Evolutionary conservation across 2,113 vertebrate genomes (phyloP), one percentile per base, ranked within the genome.

Genomic region (Amia ocellicauda): DNA sequence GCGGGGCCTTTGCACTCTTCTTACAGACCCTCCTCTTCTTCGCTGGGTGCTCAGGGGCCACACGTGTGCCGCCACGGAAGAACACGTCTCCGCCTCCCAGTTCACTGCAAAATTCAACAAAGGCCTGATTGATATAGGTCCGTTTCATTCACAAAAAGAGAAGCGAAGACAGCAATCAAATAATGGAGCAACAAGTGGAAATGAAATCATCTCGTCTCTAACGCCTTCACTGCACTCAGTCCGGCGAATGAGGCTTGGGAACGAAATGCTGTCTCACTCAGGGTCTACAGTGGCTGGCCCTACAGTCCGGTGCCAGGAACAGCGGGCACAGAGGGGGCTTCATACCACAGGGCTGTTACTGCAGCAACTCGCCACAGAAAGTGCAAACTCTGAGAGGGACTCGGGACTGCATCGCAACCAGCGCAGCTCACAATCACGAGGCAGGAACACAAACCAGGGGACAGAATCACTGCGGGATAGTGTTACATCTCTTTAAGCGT

Each of bases 1-100:
- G 80, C 42, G 81, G 69, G 69, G 85, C 77, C 57, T 73, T 82
- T 62, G 85, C 52, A 62, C 79, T 86, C 59, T 75, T 80, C 52
- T 77, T 86, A 19, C 84, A 82, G 71, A 78, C 85, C 71, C 80
- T 87, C 72, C 86, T 91, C 75, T 85, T 92, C 83, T 91, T 94
- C 70, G 75, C 82, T 69, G 81, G 80, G 65, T 83, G 81, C 73
- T 82, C 86, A 58, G 81, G 80, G 68, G 85, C 69, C 64, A 89
- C 70, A 75, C 78, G 87, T 28, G 65, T 82, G 70, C 72, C 66
- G 0, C 75, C 81, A 59, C 81, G 79, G 26, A 83, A 69, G 64
- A 81, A 83, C 47, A 81, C 63, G 28, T 87, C 75, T 51, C 74
- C 78, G 72, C 70, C 87, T 74, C 80, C 85, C 74, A 80, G 81